Evolutionary conservation across 2,797 vertebrate genomes (phyloP).

Genomic region (Falco rusticolus): DNA sequence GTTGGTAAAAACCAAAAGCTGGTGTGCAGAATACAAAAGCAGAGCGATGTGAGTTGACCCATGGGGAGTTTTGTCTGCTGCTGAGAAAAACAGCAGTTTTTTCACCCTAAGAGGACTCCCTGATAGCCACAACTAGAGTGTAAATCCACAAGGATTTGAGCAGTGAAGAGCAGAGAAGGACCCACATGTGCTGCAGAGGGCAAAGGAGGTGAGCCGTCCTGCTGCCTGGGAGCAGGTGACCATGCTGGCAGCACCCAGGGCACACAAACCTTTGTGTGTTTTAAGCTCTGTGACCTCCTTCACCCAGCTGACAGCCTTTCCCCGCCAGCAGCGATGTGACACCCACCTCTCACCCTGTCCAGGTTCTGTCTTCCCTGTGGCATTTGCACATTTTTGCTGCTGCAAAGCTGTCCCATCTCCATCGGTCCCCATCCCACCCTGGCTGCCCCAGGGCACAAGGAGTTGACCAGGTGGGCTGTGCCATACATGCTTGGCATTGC

Average conservation of each 20-base stretch:
- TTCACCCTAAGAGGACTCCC: not conserved
- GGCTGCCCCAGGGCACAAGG: not conserved
- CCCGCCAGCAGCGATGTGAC: not conserved
- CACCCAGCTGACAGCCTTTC: not conserved
- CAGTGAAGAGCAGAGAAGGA: not conserved
- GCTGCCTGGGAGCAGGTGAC: not conserved
- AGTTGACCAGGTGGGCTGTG: not conserved
- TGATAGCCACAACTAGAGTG: not conserved
- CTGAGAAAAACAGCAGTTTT: not conserved
- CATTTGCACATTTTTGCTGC: not conserved
- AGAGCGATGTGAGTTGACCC: rapidly evolving
- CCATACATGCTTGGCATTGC: rapidly evolving
- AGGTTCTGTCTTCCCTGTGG: not conserved
- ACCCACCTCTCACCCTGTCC: not conserved
- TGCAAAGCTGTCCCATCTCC: not conserved
- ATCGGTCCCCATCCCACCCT: not conserved
- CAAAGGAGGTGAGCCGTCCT: not conserved
- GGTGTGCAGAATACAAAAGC: not conserved
- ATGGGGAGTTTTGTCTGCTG: too few relatives aligned
- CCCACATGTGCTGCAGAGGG: rapidly evolving
- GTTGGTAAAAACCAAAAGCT: not conserved
- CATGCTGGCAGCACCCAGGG: not conserved
- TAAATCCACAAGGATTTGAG: not conserved
- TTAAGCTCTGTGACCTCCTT: not conserved
- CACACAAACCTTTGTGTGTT: not conserved